Conservation (phyloP, 2,888 invertebrate species). For the Anarsia innoxiella region DNA sequence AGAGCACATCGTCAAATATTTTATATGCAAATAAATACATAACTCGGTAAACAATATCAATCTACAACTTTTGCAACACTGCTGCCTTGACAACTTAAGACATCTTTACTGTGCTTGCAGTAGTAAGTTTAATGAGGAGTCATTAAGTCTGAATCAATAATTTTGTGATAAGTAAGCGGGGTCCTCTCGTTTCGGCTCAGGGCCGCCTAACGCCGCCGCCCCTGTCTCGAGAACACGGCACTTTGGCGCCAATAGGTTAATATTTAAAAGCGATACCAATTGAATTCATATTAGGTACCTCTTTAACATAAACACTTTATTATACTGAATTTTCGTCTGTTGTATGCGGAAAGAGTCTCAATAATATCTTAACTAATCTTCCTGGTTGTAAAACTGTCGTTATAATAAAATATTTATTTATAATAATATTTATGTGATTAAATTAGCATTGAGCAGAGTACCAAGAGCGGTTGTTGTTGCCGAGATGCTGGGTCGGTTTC, state of each 20-base stretch:
- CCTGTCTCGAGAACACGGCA: too few species aligned
- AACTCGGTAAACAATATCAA: conserved; percentile 19
- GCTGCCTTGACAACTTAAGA: conserved; percentile 29
- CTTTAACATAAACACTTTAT: not conserved
- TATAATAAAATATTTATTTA: not conserved
- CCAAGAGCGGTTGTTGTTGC: not conserved
- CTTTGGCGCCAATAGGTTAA: conserved; percentile 3
- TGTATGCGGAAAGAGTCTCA: conserved; percentile 4
- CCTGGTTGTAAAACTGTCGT: not conserved
- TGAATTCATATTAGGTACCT: too few species aligned
- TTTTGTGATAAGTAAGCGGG: conserved; percentile 29
- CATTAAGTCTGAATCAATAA: conserved; percentile 38
- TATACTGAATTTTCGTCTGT: not conserved
- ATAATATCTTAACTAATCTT: too few species aligned
- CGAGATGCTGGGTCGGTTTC: conserved; percentile 12
- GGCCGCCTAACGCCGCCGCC: conserved; percentile 31
- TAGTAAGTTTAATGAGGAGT: conserved; percentile 31
- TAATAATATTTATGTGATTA: too few species aligned
- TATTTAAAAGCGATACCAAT: conserved; percentile 1
- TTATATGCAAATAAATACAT: too few species aligned
- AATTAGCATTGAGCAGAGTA: not conserved
- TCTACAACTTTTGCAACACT: conserved; percentile 25
- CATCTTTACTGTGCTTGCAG: conserved; percentile 32
- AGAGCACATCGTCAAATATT: too few species aligned
- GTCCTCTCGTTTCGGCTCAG: conserved; percentile 30